Evolutionary conservation across 2,888 invertebrate genomes (phyloP), one percentile per base, ranked within the genome.

Genomic region (Litoditis marina): DNA sequence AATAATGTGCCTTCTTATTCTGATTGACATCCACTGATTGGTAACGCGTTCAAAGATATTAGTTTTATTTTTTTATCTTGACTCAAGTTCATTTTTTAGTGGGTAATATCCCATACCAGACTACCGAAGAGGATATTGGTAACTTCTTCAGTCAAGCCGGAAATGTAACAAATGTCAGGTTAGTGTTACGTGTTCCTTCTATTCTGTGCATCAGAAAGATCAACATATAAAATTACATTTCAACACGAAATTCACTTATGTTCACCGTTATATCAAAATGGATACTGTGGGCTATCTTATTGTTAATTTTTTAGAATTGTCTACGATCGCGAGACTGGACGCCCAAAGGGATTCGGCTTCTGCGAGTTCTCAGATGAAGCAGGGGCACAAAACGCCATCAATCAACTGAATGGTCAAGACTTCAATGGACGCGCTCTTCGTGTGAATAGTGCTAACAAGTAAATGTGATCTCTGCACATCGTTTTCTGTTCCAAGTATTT

Each of bases 81-180:
- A 44, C 44, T 44, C 8, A 44, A 27, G 3, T 4, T 3, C 4
- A 22, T 50, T 94, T 60, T 80, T 73, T 55, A 80, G 80, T 80
- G 57, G 80, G 80, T 65, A 80, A 80, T 74, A 66, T 82, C 60
- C 78, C 81, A 60, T 80, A 78, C 73, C 69, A 77, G 60, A 68
- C 78, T 30, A 72, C 69, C 52, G 78, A 78, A 53, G 58, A 77
- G 19, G 81, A 81, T 28, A 63, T 80, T 52, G 81, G 80, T 53
- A 54, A 74, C 49, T 76, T 69, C 70, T 82, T 80, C 73, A 66
- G 68, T 63, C 47, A 66, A 31, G 77, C 72, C 54, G 80, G 81
- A 66, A 49, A 50, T n/a, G 80, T 81, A 56, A 73, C 68, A 62
- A 80, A 80, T 65, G 54, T 53, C n/a, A 53, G 54, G 54, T 53